These are phyloP conservation scores for Sarcophaga caerulescens DNA, from an alignment of 2,888 invertebrate species.

Conservation along the genomic window DNA sequence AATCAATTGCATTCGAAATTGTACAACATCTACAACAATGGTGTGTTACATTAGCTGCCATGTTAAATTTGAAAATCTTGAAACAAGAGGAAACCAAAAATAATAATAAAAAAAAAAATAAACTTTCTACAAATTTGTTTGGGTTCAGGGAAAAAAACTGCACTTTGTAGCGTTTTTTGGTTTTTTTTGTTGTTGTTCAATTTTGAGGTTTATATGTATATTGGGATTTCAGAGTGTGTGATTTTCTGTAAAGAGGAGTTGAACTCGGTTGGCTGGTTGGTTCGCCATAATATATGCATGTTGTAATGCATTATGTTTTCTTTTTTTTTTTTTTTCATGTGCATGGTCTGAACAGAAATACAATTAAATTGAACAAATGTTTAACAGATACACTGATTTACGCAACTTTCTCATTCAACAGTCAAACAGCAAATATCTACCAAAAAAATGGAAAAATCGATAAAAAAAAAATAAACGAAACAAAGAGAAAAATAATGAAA, in stretches of 20 bases:
- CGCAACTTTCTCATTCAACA: conserved; percentile 68
- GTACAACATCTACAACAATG: not conserved
- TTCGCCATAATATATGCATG: conserved; percentile 14
- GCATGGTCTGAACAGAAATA: conserved; percentile 21
- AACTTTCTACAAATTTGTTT: conserved; percentile 68
- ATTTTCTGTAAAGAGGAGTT: conserved; percentile 5
- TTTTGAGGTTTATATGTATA: not conserved
- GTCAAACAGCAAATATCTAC: not conserved
- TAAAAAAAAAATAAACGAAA: conserved; percentile 3
- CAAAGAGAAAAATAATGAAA: conserved; percentile 53
- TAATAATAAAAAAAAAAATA: conserved; percentile 24
- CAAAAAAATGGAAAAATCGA: not conserved
- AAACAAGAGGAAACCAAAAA: conserved; percentile 30
- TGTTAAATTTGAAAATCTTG: conserved; percentile 60
- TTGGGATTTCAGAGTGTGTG: not conserved
- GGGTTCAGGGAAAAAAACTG: not conserved
- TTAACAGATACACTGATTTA: conserved; percentile 57
- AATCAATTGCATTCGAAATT: conserved; percentile 62
- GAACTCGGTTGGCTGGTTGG: not conserved
- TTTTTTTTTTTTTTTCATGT: not conserved
- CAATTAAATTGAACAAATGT: conserved; percentile 63
- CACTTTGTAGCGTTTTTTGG: not conserved
- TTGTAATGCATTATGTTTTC: conserved; percentile 15
- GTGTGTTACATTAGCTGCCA: conserved; percentile 53
- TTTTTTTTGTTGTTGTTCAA: not conserved